Conservation (phyloP, 2,113 vertebrate species). For the Phyllopteryx taeniolatus region DNA sequence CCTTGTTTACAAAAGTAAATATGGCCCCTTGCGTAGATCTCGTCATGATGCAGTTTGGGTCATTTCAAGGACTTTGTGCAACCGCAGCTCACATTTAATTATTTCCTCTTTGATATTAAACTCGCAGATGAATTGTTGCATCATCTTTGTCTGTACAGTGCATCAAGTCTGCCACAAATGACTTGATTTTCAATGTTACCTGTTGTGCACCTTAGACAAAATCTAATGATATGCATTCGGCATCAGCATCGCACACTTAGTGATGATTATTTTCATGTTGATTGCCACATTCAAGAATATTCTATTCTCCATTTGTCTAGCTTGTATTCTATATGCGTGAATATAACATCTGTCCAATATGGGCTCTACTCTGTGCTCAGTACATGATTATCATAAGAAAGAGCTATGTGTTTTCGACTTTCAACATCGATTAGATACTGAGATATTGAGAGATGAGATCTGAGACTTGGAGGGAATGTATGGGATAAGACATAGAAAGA, state of each 20-base stretch:
- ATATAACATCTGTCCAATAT: slow-evolving; percentile 24
- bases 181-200: neutral
- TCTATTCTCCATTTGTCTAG: slow-evolving; percentile 25
- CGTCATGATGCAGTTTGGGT: too few relatives aligned
- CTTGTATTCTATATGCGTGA: slow-evolving; percentile 24
- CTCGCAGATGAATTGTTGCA: too few relatives aligned
- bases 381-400: slow-evolving; percentile 51
- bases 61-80: too few relatives aligned
- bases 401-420: slow-evolving; percentile 31
- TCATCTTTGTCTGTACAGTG: neutral
- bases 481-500: slow-evolving; percentile 40
- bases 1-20: too few relatives aligned
- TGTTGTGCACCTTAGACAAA: neutral
- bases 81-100: too few relatives aligned
- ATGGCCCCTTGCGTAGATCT: too few relatives aligned
- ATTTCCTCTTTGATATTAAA: neutral
- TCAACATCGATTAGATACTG: slow-evolving; percentile 40
- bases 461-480: slow-evolving; percentile 34
- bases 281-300: slow-evolving; percentile 33
- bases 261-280: slow-evolving; percentile 18
- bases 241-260: neutral
- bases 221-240: neutral
- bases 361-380: slow-evolving; percentile 7
- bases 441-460: slow-evolving; percentile 16
- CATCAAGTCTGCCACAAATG: neutral